These are phyloP conservation scores for Empis stercorea DNA, from an alignment of 2,888 invertebrate genomes.

Conservation along the genomic window DNA sequence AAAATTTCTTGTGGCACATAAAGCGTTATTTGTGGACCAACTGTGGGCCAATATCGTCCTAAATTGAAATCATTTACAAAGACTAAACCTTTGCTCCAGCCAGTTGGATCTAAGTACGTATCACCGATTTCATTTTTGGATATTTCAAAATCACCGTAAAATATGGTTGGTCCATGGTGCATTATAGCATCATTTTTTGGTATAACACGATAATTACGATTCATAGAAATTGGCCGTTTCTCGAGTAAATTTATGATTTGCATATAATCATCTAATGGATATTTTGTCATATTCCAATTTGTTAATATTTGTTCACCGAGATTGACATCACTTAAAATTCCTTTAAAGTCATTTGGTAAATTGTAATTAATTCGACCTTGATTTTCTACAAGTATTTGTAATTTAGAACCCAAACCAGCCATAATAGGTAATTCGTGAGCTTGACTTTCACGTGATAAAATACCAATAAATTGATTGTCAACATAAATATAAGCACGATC, in stretches of 20 bases:
- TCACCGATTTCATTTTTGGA: slow-evolving; percentile 43
- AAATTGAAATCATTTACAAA: slow-evolving; percentile 77
- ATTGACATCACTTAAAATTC: slow-evolving; percentile 43
- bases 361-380: slow-evolving; percentile 67
- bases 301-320: slow-evolving; percentile 36
- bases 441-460: slow-evolving; percentile 29
- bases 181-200: slow-evolving; percentile 1
- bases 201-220: slow-evolving; percentile 12
- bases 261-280: slow-evolving; percentile 38
- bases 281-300: slow-evolving; percentile 53
- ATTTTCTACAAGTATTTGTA: slow-evolving; percentile 57
- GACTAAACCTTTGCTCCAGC: slow-evolving; percentile 79
- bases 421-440: slow-evolving; percentile 26
- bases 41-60: slow-evolving; percentile 69
- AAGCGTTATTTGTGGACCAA: slow-evolving; percentile 70
- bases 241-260: slow-evolving; percentile 21
- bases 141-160: slow-evolving; percentile 32
- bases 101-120: slow-evolving; percentile 61
- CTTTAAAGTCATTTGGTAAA: slow-evolving; percentile 39
- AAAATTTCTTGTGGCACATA: slow-evolving; percentile 71
- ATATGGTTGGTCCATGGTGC: slow-evolving; percentile 41
- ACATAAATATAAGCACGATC: slow-evolving; percentile 60
- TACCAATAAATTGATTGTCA: slow-evolving; percentile 35
- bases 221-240: slow-evolving; percentile 13
- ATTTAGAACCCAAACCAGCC: slow-evolving; percentile 27